These are phyloP conservation scores for Digitonthophagus gazella DNA, from an alignment of 2,888 invertebrate species.

Conservation along the genomic window DNA sequence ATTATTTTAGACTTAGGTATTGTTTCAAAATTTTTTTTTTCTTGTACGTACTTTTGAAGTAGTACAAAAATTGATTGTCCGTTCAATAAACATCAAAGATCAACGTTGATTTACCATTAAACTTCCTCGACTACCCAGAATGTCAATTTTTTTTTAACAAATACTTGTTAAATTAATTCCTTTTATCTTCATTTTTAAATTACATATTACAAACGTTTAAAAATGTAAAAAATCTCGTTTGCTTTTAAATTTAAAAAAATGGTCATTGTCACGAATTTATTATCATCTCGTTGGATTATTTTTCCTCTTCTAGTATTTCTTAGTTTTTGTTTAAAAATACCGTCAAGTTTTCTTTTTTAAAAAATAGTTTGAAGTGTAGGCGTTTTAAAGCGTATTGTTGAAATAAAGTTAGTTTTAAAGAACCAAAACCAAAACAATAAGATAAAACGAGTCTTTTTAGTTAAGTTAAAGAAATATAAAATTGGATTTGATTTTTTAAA, in stretches of 20 bases:
- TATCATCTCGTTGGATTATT: slow-evolving; percentile 32
- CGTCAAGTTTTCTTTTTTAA: too few species aligned
- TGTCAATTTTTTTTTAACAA: too few species aligned
- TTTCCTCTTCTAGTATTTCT: too few species aligned
- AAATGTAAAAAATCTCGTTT: slow-evolving; percentile 27
- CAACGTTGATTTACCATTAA: slow-evolving; percentile 13
- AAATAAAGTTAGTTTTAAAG: background rate
- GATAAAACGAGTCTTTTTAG: too few species aligned
- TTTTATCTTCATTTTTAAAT: background rate
- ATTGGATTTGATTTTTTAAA: background rate
- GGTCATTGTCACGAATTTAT: slow-evolving; percentile 37
- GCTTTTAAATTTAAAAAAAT: slow-evolving; percentile 28
- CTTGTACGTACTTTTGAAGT: background rate
- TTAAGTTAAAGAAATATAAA: background rate
- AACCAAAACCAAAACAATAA: background rate
- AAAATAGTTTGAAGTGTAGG: background rate
- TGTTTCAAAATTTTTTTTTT: background rate
- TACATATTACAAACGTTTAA: slow-evolving; percentile 24
- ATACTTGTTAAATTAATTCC: too few species aligned
- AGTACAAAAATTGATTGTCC: background rate
- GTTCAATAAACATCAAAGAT: background rate
- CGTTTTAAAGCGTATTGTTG: slow-evolving; percentile 6
- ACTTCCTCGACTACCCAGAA: slow-evolving; percentile 3
- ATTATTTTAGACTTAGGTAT: background rate
- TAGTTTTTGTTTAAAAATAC: too few species aligned